phyloP scores from a whole-genome alignment of 2,888 invertebrate species.

The Conops quadrifasciatus region DNA sequence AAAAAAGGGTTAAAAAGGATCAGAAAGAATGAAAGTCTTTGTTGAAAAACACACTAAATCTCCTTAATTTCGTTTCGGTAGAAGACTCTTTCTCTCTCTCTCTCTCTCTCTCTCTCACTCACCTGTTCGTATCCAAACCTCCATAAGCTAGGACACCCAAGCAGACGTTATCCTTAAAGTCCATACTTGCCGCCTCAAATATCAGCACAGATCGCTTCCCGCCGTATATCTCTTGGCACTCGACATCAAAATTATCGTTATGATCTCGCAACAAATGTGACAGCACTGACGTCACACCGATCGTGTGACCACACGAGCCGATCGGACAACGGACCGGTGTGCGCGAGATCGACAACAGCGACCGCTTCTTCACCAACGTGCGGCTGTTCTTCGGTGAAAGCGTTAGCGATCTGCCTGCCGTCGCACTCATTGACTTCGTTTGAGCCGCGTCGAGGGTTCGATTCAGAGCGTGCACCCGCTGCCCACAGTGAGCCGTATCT shows the following conservation, averaged over 20 bases:
- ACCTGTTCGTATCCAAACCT: slow-evolving; percentile 45
- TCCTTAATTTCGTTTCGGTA: too few species aligned
- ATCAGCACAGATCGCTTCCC: slow-evolving; percentile 47
- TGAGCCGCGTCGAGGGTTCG: background rate
- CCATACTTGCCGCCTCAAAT: slow-evolving; percentile 47
- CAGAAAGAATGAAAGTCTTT: background rate
- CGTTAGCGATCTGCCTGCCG: too few species aligned
- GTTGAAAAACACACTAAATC: too few species aligned
- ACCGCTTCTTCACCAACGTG: slow-evolving; percentile 43
- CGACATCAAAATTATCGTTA: slow-evolving; percentile 48
- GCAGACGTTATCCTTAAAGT: slow-evolving; percentile 50
- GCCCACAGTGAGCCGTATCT: slow-evolving; percentile 44
- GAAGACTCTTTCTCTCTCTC: background rate
- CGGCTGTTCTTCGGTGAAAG: slow-evolving; percentile 8
- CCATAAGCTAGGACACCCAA: slow-evolving; percentile 53
- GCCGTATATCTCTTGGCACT: slow-evolving; percentile 48
- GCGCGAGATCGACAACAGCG: slow-evolving; percentile 47
- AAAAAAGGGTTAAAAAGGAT: slow-evolving; percentile 20
- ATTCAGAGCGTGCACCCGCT: slow-evolving; percentile 38
- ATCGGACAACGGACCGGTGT: slow-evolving; percentile 54
- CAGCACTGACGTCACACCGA: slow-evolving; percentile 51
- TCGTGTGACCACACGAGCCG: slow-evolving; percentile 47
- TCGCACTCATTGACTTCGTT: background rate
- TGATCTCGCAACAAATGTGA: slow-evolving; percentile 55
- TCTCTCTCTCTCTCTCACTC: slow-evolving; percentile 20